phyloP scores from a whole-genome alignment of 2,113 vertebrate species.

The Petaurus breviceps region DNA sequence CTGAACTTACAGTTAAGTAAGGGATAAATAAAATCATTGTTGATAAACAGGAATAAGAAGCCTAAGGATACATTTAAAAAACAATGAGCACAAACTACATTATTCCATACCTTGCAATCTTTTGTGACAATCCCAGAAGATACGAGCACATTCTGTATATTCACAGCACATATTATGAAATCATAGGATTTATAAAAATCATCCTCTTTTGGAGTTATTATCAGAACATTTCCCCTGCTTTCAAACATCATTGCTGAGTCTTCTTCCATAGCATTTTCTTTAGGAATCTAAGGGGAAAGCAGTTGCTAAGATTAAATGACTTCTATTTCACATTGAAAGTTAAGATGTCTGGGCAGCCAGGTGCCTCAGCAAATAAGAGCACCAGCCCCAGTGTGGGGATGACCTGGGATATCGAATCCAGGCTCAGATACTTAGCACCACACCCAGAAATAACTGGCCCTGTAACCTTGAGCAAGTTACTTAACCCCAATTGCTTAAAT shows the following conservation, averaged over 20 bases:
- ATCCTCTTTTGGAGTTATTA: neutral
- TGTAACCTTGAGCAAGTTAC: too few species aligned
- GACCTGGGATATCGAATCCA: too few species aligned
- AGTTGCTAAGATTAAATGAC: neutral
- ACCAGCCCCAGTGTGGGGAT: too few species aligned
- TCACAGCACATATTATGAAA: constrained; percentile 34
- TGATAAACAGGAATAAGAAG: neutral
- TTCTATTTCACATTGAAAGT: neutral
- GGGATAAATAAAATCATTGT: neutral
- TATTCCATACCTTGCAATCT: constrained; percentile 50
- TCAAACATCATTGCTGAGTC: neutral
- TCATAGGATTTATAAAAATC: fast-evolving
- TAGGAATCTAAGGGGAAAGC: constrained; percentile 7
- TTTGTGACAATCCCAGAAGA: fast-evolving
- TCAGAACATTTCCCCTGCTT: neutral
- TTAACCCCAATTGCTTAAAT: too few species aligned
- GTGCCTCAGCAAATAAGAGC: too few species aligned
- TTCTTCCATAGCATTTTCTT: neutral
- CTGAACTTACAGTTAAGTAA: neutral
- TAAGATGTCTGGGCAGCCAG: too few species aligned
- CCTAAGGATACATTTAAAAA: neutral
- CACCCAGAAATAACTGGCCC: too few species aligned
- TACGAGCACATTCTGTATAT: constrained; percentile 39
- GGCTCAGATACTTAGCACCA: too few species aligned
- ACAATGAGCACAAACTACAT: neutral